A percentile compares a stretch with the other conserved stretches of the same genome.
These are phyloP conservation scores for Synanthedon myopaeformis DNA, from an alignment of 2,888 invertebrate species.

Conservation along the genomic window DNA sequence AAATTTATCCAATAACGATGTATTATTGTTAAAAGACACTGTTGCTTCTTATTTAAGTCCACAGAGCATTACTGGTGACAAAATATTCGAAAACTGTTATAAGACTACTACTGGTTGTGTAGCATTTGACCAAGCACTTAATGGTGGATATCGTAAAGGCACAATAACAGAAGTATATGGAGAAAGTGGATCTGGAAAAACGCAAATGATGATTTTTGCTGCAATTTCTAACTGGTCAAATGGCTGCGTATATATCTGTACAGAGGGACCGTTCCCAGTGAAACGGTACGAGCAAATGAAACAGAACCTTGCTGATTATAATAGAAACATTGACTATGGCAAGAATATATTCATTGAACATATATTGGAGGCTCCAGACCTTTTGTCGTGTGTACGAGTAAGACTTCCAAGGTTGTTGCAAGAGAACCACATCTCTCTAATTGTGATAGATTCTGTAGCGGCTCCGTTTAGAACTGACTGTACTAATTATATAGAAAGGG, in stretches of 20 bases:
- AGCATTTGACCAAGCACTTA: slow-evolving; percentile 69
- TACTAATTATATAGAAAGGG: slow-evolving; percentile 51
- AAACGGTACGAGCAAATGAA: slow-evolving; percentile 53
- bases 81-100: slow-evolving; percentile 19
- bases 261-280: slow-evolving; percentile 76
- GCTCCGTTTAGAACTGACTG: slow-evolving; percentile 55
- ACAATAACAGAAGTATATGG: slow-evolving; percentile 84
- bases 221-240: slow-evolving; percentile 73
- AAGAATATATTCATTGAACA: slow-evolving; percentile 54
- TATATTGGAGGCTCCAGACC: slow-evolving; percentile 45
- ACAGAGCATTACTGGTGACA: slow-evolving; percentile 19
- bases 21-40: slow-evolving; percentile 33
- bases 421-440: slow-evolving; percentile 26
- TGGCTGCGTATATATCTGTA: slow-evolving; percentile 78
- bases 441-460: slow-evolving; percentile 57
- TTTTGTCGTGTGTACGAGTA: slow-evolving; percentile 45
- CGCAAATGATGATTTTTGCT: slow-evolving; percentile 81
- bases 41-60: slow-evolving; percentile 29
- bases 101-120: slow-evolving; percentile 68
- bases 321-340: slow-evolving; percentile 25
- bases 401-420: slow-evolving; percentile 41
- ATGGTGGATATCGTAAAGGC: slow-evolving; percentile 76
- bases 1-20: slow-evolving; percentile 37
- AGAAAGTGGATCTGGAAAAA: slow-evolving; percentile 85
- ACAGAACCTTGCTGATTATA: slow-evolving; percentile 16